Evolutionary conservation across 1,140 invertebrate genomes (phyloP).

Genomic region (Drosophila dunni): DNA sequence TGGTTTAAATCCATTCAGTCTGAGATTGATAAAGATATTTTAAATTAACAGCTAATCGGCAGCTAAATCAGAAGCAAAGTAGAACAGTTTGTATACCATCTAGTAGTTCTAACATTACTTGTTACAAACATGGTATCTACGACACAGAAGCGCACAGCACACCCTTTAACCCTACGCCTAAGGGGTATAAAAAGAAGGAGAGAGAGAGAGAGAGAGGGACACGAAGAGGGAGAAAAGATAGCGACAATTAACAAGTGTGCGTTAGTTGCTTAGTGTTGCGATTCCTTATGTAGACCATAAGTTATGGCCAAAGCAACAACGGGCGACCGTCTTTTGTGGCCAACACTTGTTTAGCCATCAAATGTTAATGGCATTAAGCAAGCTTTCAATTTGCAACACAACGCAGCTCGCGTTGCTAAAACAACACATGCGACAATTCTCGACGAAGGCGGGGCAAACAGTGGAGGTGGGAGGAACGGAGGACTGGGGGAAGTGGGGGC

Average conservation of each 20-base stretch:
- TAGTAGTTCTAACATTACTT: too few relatives aligned
- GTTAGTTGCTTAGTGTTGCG: slow-evolving; percentile 10
- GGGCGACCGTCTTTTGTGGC: background rate
- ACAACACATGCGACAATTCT: slow-evolving; percentile 45
- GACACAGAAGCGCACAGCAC: too few relatives aligned
- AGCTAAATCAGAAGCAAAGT: too few relatives aligned
- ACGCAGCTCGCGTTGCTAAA: slow-evolving; percentile 35
- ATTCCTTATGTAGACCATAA: slow-evolving; percentile 28
- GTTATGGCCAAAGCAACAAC: slow-evolving; percentile 7
- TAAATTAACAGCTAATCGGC: too few relatives aligned
- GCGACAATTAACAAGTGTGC: slow-evolving; percentile 35
- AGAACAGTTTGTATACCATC: too few relatives aligned
- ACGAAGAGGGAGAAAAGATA: background rate
- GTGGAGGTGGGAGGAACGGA: background rate
- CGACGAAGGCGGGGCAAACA: background rate
- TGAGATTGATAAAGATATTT: too few relatives aligned
- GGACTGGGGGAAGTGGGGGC: slow-evolving; percentile 1
- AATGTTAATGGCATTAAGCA: slow-evolving; percentile 65
- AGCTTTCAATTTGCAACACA: slow-evolving; percentile 38
- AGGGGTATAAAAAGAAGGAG: background rate
- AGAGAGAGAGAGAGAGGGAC: background rate
- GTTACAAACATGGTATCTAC: too few relatives aligned
- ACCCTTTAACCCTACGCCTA: too few relatives aligned
- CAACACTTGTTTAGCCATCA: slow-evolving; percentile 49
- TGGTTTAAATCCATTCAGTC: too few relatives aligned